Evolutionary conservation across 2,113 vertebrate genomes (phyloP).

Genomic region (Entosphenus tridentatus): DNA sequence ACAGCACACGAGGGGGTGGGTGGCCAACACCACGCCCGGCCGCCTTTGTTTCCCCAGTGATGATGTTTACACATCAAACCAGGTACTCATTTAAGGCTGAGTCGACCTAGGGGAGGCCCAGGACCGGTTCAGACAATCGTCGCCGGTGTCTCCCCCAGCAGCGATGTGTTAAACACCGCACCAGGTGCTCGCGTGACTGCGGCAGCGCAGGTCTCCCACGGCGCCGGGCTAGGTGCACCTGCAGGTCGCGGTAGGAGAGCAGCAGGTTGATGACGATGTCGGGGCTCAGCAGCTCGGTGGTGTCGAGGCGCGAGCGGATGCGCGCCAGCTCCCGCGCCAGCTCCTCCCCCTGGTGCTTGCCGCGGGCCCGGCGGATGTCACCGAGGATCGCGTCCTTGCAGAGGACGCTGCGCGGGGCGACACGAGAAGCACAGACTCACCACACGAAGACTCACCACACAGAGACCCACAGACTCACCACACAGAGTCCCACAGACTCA

Average conservation of each 20-base stretch:
- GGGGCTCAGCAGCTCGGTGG: conserved; percentile 51
- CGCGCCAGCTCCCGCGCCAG: conserved; percentile 37
- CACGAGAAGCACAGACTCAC: too few species aligned
- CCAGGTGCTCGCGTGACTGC: background rate
- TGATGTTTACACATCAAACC: too few species aligned
- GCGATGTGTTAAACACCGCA: background rate
- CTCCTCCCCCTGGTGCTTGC: conserved; percentile 34
- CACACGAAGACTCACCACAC: too few species aligned
- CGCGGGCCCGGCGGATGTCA: conserved; percentile 46
- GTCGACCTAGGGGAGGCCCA: too few species aligned
- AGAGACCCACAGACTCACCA: too few species aligned
- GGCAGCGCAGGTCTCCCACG: background rate
- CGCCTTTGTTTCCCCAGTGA: too few species aligned
- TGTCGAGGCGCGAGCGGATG: conserved; percentile 57
- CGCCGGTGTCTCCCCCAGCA: too few species aligned
- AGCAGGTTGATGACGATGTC: conserved; percentile 64
- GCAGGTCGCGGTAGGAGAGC: conserved; percentile 52
- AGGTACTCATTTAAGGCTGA: too few species aligned
- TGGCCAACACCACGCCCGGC: too few species aligned
- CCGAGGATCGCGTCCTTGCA: conserved; percentile 46
- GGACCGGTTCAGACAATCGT: too few species aligned
- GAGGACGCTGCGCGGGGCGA: conserved; percentile 31
- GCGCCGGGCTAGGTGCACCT: conserved; percentile 26
- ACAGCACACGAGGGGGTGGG: too few species aligned
- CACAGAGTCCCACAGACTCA: too few species aligned